These are phyloP conservation scores for Podiceps cristatus DNA, from an alignment of 2,113 vertebrate species.

Conservation along the genomic window DNA sequence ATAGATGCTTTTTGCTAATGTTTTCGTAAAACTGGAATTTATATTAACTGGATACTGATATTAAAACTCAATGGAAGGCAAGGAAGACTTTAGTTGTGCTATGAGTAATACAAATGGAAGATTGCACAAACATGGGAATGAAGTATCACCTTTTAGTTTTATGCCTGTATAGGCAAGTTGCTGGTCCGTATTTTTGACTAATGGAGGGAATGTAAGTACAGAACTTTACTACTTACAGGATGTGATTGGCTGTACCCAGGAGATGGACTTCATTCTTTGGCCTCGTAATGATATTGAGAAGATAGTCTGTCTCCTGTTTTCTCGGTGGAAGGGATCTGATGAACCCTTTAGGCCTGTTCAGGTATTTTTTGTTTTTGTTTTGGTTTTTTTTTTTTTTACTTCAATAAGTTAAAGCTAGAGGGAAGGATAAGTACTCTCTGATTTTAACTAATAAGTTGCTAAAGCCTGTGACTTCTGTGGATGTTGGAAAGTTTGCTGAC, in stretches of 20 bases:
- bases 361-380: too few relatives aligned
- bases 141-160: background rate
- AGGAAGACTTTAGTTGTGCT: background rate
- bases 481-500: background rate
- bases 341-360: constrained; percentile 98
- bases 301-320: constrained; percentile 98
- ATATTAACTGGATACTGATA: background rate
- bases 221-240: constrained; percentile 76
- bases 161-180: background rate
- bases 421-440: background rate
- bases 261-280: constrained; percentile 99
- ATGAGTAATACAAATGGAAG: background rate
- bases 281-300: constrained; percentile 99
- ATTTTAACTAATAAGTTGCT: background rate
- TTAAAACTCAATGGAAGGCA: background rate
- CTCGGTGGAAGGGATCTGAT: constrained; percentile 97
- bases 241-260: constrained; percentile 98
- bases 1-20: background rate
- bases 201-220: background rate
- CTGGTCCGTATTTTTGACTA: background rate
- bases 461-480: background rate
- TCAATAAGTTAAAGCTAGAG: background rate
- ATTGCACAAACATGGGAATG: background rate
- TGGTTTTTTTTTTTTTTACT: background rate
- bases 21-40: background rate